Evolutionary conservation across 2,113 vertebrate species (phyloP).

Genomic region (Neolamprologus modestus): DNA sequence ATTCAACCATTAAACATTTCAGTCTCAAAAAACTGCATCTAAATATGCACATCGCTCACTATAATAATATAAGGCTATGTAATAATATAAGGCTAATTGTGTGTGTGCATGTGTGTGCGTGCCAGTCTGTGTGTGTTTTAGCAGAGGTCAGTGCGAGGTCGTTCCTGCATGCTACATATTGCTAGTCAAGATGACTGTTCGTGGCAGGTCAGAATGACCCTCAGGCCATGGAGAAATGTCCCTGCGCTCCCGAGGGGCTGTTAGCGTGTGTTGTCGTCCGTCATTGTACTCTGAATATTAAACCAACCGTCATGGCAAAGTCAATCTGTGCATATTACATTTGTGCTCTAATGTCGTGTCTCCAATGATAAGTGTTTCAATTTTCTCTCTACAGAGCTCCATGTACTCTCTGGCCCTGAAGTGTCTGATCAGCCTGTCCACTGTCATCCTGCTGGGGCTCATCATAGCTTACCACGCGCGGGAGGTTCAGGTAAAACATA

Average conservation of each 20-base stretch:
- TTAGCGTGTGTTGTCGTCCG: neutral
- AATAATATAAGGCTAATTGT: neutral
- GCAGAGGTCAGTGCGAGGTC: neutral
- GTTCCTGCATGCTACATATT: neutral
- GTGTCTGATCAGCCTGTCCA: conserved; percentile 97
- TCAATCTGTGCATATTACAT: neutral
- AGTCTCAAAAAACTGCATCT: neutral
- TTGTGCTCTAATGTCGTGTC: neutral
- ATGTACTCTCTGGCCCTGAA: conserved; percentile 91
- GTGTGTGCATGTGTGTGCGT: neutral
- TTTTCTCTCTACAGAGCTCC: conserved; percentile 75
- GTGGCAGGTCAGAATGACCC: neutral
- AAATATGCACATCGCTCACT: neutral
- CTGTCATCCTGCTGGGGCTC: conserved; percentile 90
- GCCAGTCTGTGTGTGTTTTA: neutral
- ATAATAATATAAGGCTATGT: neutral
- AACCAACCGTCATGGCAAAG: neutral
- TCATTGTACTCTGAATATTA: neutral
- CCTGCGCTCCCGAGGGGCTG: neutral
- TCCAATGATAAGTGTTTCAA: neutral
- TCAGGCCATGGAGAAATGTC: neutral
- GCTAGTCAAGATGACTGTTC: neutral
- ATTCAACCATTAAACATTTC: neutral
- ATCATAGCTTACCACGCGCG: conserved; percentile 93
- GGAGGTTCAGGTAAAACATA: conserved; percentile 87